Conservation (phyloP, 2,113 vertebrate species). For the Acrocephalus arundinaceus region DNA sequence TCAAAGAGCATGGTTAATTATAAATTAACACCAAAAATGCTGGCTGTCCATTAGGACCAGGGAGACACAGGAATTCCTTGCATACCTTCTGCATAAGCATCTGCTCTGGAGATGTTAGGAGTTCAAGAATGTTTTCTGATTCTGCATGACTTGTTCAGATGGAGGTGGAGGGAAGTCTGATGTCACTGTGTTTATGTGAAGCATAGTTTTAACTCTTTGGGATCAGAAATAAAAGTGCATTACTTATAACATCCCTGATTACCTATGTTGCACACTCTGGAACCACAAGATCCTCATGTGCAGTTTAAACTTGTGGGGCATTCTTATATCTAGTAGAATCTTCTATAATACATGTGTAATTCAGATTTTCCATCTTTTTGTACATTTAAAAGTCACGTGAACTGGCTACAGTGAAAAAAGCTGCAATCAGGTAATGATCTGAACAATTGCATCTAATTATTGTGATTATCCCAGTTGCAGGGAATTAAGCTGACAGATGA, state of each 20-base stretch:
- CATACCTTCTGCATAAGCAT: not conserved
- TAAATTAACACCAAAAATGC: not conserved
- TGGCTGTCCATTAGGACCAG: not conserved
- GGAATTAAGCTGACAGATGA: slow-evolving; percentile 37
- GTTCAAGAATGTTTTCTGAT: not conserved
- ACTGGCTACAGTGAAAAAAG: not conserved
- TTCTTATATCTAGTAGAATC: not conserved
- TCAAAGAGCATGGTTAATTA: not conserved
- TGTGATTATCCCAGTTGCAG: slow-evolving; percentile 18
- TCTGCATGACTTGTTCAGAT: not conserved
- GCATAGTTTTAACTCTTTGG: not conserved
- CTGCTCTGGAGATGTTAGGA: not conserved
- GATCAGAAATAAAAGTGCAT: not conserved
- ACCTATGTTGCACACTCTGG: not conserved
- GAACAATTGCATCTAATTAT: slow-evolving; percentile 42
- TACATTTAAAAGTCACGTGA: not conserved
- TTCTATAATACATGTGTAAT: not conserved
- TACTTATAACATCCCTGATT: not conserved
- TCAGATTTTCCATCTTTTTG: not conserved
- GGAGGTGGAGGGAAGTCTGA: not conserved
- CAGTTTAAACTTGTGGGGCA: not conserved
- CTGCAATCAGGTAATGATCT: slow-evolving; percentile 1
- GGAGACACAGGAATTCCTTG: not conserved
- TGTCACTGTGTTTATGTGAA: not conserved
- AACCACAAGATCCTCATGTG: not conserved